Percentiles rank a stretch among this genome's conserved stretches.
phyloP scores from a whole-genome alignment of 1,140 invertebrate genomes.

The Drosophila yakuba region DNA sequence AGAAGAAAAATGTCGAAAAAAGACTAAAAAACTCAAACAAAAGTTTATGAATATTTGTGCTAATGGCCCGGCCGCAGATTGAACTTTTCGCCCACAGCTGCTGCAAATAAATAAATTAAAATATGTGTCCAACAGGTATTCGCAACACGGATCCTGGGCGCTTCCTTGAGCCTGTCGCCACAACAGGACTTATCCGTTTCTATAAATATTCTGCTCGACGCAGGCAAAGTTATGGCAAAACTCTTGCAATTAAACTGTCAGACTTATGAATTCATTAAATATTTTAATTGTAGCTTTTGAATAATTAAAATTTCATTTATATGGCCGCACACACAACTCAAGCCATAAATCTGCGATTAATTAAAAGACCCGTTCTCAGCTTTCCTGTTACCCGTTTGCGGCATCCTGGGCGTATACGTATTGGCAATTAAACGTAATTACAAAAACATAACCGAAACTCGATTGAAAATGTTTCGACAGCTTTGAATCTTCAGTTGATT shows the following conservation, averaged over 20 bases:
- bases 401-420: slow-evolving; percentile 61
- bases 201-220: slow-evolving; percentile 47
- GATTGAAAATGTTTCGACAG: slow-evolving; percentile 60
- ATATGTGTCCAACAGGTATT: slow-evolving; percentile 50
- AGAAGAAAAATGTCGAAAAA: neutral
- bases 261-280: slow-evolving; percentile 82
- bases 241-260: slow-evolving; percentile 82
- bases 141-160: slow-evolving; percentile 18
- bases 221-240: slow-evolving; percentile 68
- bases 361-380: slow-evolving; percentile 49
- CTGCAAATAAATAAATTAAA: slow-evolving; percentile 52
- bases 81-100: slow-evolving; percentile 45
- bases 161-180: slow-evolving; percentile 9
- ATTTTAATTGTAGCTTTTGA: slow-evolving; percentile 82
- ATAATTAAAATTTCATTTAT: slow-evolving; percentile 82
- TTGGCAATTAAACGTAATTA: slow-evolving; percentile 78
- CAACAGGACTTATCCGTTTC: slow-evolving; percentile 43
- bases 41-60: slow-evolving; percentile 53
- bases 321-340: slow-evolving; percentile 59
- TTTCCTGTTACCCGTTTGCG: neutral
- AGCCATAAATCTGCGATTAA: slow-evolving; percentile 81
- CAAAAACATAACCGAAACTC: slow-evolving; percentile 76
- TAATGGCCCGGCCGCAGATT: slow-evolving; percentile 43
- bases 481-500: slow-evolving; percentile 16
- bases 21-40: slow-evolving; percentile 18